Evolutionary conservation across 2,113 vertebrate genomes (phyloP), one percentile per base, ranked within the genome.

Genomic region (Zootoca vivipara): DNA sequence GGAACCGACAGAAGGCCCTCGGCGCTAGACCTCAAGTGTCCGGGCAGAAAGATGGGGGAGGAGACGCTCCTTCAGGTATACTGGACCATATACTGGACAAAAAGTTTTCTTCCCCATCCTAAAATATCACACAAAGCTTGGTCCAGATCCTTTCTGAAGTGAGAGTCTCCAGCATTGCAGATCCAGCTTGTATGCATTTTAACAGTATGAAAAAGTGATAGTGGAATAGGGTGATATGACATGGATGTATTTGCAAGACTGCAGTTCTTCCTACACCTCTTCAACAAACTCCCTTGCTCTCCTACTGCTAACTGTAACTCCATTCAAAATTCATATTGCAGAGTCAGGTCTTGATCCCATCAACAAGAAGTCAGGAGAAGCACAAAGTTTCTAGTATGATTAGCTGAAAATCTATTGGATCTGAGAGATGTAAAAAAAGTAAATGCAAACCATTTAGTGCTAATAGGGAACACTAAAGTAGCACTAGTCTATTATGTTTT

Each of bases 101-200:
- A 67, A 81, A 81, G 75, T 89, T 74, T 26, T 69, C 40, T 24
- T 26, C 46, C 28, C 38, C 73, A 85, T 42, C 22, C 72, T 85
- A 46, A 2, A 38, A 5, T 0, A 38, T 80, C 65, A 77, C 7
- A 82, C 15, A 4, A 13, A 0, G 0, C 18, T 3, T 64, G 30
- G 75, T 56, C 24, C 38, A 87, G 18, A 58, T 35, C 40, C 64
- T 64, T 28, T 24, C 73, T 85, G 52, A 87, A 77, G 56, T 80
- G 74, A 79, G 88, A 90, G 3, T 83, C 16, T 28, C 42, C 72
- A 33, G 30, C 90, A 89, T 92, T 56, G 8, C 82, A 87, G 85
- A 82, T 82, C 13, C 12, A 78, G 28, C 78, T 52, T 78, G 7
- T 26, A 75, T 38, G 4, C 58, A 40, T 64, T 10, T 69, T 70